Evolutionary conservation across 1,140 invertebrate species (phyloP), one percentile per base, ranked within the genome.

Genomic region (Diuraphis noxia): DNA sequence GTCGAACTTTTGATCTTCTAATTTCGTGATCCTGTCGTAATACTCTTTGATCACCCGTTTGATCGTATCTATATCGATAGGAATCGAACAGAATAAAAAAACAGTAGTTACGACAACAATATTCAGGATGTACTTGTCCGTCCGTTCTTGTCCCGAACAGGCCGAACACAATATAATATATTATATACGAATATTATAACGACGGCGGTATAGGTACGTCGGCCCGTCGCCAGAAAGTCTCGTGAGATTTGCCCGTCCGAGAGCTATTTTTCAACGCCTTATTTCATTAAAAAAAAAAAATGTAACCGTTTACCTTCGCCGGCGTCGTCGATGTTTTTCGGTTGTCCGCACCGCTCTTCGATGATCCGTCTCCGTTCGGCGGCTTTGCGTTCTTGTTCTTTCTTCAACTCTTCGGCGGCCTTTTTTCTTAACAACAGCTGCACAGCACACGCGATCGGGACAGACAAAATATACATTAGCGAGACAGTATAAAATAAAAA

Each of bases 381-480:
- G 52, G 98, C 98, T 95, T 99, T 99, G 94, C 98, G 96, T 95
- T 99, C 98, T 94, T 99, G 99, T 95, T 99, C 98, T 94, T 99
- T 99, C 95, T 99, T 99, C 95, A 99, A 95, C 95, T 99, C 99
- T 95, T 99, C 99, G 93, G 99, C 99, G 94, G 99, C 99, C 96
- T 99, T 99, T 95, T 99, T 98, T 97, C 99, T 98, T 95, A 99
- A 96, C 95, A 99, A 95, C 95, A 99, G 96, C 97, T 97, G 94
- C 46, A 92, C 82, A 46, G 72, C 5, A 4, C 77, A 34, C 23
- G 36, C 21, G 41, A 17, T n/a, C 43, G 23, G 3, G 13, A n/a
- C 10, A 46, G 19, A 23, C 46, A 30, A 17, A n/a, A 84, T 38
- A 36, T 2, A 23, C 23, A 72, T 34, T 5, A 72, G n/a, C 5